phyloP scores from a whole-genome alignment of 1,140 invertebrate genomes.

The Gonioctena quinquepunctata region DNA sequence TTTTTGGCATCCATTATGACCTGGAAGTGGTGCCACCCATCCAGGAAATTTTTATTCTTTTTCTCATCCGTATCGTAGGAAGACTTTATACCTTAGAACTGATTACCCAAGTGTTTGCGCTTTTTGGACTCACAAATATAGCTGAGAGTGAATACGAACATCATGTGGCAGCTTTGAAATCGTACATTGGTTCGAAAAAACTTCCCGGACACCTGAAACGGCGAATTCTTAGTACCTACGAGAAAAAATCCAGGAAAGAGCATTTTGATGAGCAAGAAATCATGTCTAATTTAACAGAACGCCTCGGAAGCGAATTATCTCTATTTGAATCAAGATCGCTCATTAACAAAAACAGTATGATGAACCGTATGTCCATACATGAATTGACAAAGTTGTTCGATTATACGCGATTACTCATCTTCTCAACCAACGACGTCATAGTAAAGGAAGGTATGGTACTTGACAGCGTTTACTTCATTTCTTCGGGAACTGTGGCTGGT shows the following conservation, averaged over 20 bases:
- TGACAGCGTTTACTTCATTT: conserved; percentile 57
- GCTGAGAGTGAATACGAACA: conserved; percentile 33
- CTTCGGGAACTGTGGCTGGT: conserved; percentile 58
- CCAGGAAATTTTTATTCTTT: background rate
- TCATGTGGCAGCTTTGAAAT: conserved; percentile 15
- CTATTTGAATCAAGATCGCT: conserved; percentile 53
- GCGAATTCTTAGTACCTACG: conserved; percentile 15
- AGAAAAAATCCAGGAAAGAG: conserved; percentile 25
- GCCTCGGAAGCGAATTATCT: conserved; percentile 51
- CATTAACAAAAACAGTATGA: conserved; percentile 52
- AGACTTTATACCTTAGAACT: conserved; percentile 26
- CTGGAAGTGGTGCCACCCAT: background rate
- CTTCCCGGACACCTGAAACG: conserved; percentile 19
- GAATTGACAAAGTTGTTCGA: conserved; percentile 47
- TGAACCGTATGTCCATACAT: conserved; percentile 50
- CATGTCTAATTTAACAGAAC: conserved; percentile 28
- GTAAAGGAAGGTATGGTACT: conserved; percentile 49
- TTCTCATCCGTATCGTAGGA: conserved; percentile 7
- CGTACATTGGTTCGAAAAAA: conserved; percentile 22
- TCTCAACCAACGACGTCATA: conserved; percentile 57
- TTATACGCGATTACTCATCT: conserved; percentile 52
- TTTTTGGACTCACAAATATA: conserved; percentile 27
- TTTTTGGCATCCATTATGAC: background rate
- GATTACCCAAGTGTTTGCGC: conserved; percentile 18
- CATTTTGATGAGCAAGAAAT: conserved; percentile 33